Percentiles rank a stretch among this genome's conserved stretches.
phyloP scores from a whole-genome alignment of 2,797 vertebrate species.

The Amblyopsis hoosieri region DNA sequence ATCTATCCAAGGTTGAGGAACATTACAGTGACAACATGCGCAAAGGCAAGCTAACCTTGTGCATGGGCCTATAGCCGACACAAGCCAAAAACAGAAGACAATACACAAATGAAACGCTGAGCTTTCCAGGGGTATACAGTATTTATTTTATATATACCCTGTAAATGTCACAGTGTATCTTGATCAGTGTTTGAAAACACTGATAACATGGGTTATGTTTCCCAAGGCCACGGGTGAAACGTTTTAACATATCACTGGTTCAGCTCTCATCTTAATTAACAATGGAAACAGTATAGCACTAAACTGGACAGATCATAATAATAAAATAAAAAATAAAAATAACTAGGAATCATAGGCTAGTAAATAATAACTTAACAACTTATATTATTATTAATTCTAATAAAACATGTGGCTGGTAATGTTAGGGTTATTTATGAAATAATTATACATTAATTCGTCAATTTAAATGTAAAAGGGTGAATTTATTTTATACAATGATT shows the following conservation, averaged over 20 bases:
- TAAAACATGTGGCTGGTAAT: too few relatives aligned
- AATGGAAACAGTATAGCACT: not conserved
- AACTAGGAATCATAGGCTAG: too few relatives aligned
- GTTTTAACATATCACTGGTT: not conserved
- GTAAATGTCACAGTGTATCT: slow-evolving; percentile 43
- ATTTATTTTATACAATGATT: too few relatives aligned
- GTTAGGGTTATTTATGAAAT: not conserved
- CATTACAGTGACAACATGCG: slow-evolving; percentile 24
- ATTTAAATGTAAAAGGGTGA: too few relatives aligned
- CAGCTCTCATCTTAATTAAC: too few relatives aligned
- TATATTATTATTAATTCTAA: too few relatives aligned
- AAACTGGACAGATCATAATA: too few relatives aligned
- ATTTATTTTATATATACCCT: slow-evolving; percentile 7
- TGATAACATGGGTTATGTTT: slow-evolving; percentile 8
- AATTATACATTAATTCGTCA: not conserved
- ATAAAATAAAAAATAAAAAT: too few relatives aligned
- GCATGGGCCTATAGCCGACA: slow-evolving; percentile 68
- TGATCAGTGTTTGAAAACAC: slow-evolving; percentile 50
- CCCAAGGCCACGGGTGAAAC: slow-evolving; percentile 41
- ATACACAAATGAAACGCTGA: slow-evolving; percentile 42
- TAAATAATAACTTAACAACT: too few relatives aligned
- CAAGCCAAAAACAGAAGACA: slow-evolving; percentile 60
- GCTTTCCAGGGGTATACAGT: slow-evolving; percentile 29
- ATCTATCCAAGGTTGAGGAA: slow-evolving; percentile 66
- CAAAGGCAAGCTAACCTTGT: slow-evolving; percentile 69